These are phyloP conservation scores for Papilio xuthus DNA, from an alignment of 1,140 invertebrate genomes.

Conservation along the genomic window DNA sequence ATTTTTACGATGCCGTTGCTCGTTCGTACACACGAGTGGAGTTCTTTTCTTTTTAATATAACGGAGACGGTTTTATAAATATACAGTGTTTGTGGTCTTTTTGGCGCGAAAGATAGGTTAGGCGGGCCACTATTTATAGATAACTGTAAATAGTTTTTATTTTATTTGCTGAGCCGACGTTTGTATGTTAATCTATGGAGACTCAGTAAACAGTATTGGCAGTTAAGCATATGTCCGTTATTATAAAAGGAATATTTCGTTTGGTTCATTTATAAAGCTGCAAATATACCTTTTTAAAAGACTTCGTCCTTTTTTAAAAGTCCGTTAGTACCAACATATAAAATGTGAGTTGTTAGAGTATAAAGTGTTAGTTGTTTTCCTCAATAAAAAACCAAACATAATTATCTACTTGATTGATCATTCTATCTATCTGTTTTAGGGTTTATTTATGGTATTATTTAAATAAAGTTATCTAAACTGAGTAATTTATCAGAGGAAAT, in stretches of 20 bases:
- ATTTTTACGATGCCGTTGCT: conserved; percentile 53
- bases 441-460: background rate
- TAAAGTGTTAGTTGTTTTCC: background rate
- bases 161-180: conserved; percentile 15
- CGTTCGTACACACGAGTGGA: conserved; percentile 47
- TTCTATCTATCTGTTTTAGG: background rate
- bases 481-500: conserved; percentile 10
- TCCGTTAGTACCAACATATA: background rate
- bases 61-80: conserved; percentile 49
- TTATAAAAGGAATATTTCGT: background rate
- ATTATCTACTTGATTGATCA: background rate
- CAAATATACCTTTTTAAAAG: background rate
- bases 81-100: conserved; percentile 37
- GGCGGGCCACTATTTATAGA: conserved; percentile 5
- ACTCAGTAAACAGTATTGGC: background rate
- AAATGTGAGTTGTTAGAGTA: too few species aligned
- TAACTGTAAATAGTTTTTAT: conserved; percentile 1
- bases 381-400: background rate
- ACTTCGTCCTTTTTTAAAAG: background rate
- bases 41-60: conserved; percentile 52
- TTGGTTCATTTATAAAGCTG: background rate
- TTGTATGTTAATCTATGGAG: conserved; percentile 5
- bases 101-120: conserved; percentile 38
- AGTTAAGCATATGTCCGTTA: background rate
- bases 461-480: background rate